A percentile compares a stretch with the other conserved stretches of the same genome.
These are phyloP conservation scores for Lota lota DNA, from an alignment of 2,113 vertebrate species.

Conservation along the genomic window DNA sequence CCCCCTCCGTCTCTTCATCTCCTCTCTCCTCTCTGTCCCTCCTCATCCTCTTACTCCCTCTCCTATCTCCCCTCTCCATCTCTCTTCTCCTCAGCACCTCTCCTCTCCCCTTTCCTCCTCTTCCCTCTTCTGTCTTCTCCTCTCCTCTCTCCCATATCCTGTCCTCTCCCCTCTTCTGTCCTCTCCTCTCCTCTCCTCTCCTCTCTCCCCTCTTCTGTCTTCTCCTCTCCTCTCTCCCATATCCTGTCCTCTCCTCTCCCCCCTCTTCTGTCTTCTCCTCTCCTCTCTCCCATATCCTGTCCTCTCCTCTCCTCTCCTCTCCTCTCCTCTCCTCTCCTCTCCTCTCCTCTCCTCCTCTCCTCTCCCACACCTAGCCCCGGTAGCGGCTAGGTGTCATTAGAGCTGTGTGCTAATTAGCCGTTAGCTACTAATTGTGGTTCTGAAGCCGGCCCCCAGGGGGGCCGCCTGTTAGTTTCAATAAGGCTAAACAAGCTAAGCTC, in stretches of 20 bases:
- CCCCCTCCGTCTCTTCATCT: no score
- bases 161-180: not conserved
- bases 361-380: constrained; percentile 5
- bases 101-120: not conserved
- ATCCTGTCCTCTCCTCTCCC: not conserved
- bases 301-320: not conserved
- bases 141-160: not conserved
- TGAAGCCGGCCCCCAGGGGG: constrained; percentile 65
- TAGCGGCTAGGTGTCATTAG: constrained; percentile 56
- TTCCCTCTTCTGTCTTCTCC: constrained; percentile 1
- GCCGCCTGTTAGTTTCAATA: constrained; percentile 72
- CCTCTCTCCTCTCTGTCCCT: not conserved
- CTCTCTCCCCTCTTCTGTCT: not conserved
- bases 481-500: constrained; percentile 74
- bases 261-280: no score
- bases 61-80: no score
- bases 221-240: no score
- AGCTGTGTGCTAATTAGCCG: constrained; percentile 68
- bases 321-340: not conserved
- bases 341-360: constrained; percentile 9
- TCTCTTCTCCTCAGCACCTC: not conserved
- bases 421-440: constrained; percentile 68
- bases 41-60: not conserved
- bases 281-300: not conserved
- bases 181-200: constrained; percentile 1